Evolutionary conservation across 2,113 vertebrate species (phyloP).

Genomic region (Tauraco erythrolophus): DNA sequence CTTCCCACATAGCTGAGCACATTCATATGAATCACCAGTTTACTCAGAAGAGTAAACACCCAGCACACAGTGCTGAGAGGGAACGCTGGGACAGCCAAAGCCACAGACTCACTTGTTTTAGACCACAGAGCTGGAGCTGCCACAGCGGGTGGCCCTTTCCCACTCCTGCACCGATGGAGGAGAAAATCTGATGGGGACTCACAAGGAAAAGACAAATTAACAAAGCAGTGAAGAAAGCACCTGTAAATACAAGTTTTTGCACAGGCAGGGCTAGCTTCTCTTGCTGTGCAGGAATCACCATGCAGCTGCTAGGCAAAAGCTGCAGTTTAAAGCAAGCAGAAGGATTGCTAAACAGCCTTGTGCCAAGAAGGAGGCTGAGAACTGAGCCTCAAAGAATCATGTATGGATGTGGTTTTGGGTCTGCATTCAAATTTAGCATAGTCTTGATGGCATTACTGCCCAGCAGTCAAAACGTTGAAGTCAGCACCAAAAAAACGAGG

Average conservation of each 20-base stretch:
- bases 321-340: not conserved
- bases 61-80: not conserved
- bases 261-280: not conserved
- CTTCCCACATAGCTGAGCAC: conserved; percentile 45
- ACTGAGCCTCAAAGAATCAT: not conserved
- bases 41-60: conserved; percentile 42
- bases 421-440: not conserved
- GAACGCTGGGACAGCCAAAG: not conserved
- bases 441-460: not conserved
- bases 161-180: not conserved
- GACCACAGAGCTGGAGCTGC: not conserved
- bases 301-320: not conserved
- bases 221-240: not conserved
- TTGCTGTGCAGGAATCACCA: not conserved
- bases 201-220: not conserved
- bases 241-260: not conserved
- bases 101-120: not conserved
- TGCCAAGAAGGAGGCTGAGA: not conserved
- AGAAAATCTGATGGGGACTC: not conserved
- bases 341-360: not conserved
- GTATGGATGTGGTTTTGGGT: not conserved
- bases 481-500: not conserved
- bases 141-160: not conserved
- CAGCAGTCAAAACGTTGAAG: conserved; percentile 5
- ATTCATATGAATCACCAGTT: conserved; percentile 50